Conservation (phyloP, 2,113 vertebrate species). For the Coptodon rendalli region DNA sequence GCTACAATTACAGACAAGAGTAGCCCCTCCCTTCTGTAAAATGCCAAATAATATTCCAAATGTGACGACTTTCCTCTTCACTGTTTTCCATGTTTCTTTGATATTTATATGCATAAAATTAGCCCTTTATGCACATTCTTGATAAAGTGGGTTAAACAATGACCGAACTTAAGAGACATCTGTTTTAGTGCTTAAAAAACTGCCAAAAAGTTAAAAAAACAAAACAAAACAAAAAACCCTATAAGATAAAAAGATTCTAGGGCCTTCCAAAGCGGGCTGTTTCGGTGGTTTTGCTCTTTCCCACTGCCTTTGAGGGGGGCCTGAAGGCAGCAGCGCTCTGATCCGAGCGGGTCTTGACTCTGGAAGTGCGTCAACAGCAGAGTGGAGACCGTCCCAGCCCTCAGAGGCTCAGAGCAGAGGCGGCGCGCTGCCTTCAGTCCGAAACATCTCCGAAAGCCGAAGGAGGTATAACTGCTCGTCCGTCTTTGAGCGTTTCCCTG, state of each 20-base stretch:
- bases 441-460: not conserved
- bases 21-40: not conserved
- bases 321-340: not conserved
- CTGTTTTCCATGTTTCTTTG: not conserved
- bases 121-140: not conserved
- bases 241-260: not conserved
- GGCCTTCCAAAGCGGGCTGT: not conserved
- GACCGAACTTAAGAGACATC: not conserved
- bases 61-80: not conserved
- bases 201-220: not conserved
- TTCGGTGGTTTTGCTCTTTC: not conserved
- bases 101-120: not conserved
- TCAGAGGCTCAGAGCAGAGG: constrained; percentile 12
- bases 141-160: not conserved
- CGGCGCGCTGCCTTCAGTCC: not conserved
- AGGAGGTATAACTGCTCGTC: not conserved
- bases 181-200: not conserved
- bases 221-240: not conserved
- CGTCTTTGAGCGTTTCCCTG: not conserved
- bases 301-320: not conserved
- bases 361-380: constrained; percentile 45
- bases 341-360: constrained; percentile 14
- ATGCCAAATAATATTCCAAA: not conserved
- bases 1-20: not conserved
- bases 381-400: constrained; percentile 28